phyloP scores from a whole-genome alignment of 2,113 vertebrate species.

The Scartelaos histophorus region DNA sequence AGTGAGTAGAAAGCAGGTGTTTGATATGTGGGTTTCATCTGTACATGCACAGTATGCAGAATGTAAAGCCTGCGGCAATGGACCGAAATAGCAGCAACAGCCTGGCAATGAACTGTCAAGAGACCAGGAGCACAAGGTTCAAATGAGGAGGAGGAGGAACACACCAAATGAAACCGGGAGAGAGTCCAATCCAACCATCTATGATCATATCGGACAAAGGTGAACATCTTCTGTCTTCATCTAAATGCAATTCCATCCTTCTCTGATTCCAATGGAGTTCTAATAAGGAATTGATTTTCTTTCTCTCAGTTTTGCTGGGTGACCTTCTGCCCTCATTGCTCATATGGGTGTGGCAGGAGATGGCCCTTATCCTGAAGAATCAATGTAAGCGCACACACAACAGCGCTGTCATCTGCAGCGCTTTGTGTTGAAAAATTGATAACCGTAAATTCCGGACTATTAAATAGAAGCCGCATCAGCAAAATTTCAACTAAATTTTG shows the following conservation, averaged over 20 bases:
- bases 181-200: slow-evolving; percentile 46
- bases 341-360: slow-evolving; percentile 52
- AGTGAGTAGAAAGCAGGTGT: slow-evolving; percentile 62
- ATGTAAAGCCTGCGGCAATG: slow-evolving; percentile 66
- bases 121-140: slow-evolving; percentile 68
- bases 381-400: slow-evolving; percentile 52
- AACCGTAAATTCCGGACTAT: too few species aligned
- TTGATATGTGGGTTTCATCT: slow-evolving; percentile 64
- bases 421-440: too few species aligned
- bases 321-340: slow-evolving; percentile 72
- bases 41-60: slow-evolving; percentile 69
- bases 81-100: slow-evolving; percentile 74
- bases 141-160: slow-evolving; percentile 72
- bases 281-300: slow-evolving; percentile 80
- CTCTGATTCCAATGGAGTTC: slow-evolving; percentile 60
- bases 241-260: slow-evolving; percentile 35
- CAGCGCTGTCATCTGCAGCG: too few species aligned
- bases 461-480: too few species aligned
- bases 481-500: too few species aligned
- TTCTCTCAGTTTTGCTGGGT: slow-evolving; percentile 36
- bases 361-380: slow-evolving; percentile 54
- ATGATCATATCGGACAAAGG: slow-evolving; percentile 68
- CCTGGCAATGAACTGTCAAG: slow-evolving; percentile 72
- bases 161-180: slow-evolving; percentile 57
- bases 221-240: slow-evolving; percentile 73